These are phyloP conservation scores for Petrosia ficiformis DNA, from an alignment of 37 sponge, comb jelly and placozoan species.

Conservation along the genomic window DNA sequence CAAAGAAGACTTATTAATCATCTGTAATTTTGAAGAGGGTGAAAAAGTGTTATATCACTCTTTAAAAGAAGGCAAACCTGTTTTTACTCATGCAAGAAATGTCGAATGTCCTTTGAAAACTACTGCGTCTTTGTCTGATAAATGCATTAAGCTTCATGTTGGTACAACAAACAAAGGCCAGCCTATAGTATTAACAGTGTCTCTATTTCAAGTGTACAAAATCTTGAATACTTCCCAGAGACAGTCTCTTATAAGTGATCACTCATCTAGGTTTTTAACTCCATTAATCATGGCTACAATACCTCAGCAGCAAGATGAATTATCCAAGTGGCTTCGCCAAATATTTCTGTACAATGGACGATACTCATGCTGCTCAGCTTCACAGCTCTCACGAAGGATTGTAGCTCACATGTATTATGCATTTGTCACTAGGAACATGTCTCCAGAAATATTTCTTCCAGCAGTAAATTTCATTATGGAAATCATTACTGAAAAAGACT, in stretches of 20 bases:
- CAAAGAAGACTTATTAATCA: conserved; percentile 10
- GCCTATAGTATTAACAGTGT: neutral
- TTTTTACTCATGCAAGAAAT: conserved; percentile 3
- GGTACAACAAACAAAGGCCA: neutral
- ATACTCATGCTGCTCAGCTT: neutral
- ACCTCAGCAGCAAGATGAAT: neutral
- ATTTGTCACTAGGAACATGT: neutral
- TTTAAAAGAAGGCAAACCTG: neutral
- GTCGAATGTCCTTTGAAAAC: neutral
- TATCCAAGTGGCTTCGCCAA: conserved; percentile 2
- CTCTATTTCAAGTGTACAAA: conserved; percentile 30
- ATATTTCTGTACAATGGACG: neutral
- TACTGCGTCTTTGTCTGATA: neutral
- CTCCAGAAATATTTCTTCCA: neutral
- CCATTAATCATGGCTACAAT: conserved; percentile 10
- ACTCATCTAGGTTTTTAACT: neutral
- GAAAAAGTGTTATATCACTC: conserved; percentile 19
- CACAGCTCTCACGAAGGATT: neutral
- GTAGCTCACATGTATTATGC: conserved; percentile 29
- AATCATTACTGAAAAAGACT: neutral
- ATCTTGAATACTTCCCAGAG: neutral
- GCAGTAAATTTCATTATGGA: conserved; percentile 2
- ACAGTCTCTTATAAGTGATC: neutral
- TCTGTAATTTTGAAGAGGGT: conserved; percentile 21
- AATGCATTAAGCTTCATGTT: neutral